Evolutionary conservation across 2,113 vertebrate genomes (phyloP).

Genomic region (Fukomys damarensis): DNA sequence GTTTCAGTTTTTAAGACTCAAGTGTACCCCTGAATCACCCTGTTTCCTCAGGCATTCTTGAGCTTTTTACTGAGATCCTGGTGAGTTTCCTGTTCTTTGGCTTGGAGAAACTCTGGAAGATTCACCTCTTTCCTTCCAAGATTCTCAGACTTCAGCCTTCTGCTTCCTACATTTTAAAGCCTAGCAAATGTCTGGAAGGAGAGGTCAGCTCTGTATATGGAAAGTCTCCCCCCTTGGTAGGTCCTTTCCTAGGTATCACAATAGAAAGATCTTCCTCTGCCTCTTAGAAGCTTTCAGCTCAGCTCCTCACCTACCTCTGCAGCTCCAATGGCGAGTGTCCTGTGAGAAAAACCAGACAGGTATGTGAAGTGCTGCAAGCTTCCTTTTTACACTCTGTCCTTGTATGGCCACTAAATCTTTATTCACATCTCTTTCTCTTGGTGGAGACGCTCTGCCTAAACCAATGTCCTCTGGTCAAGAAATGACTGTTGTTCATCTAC

Average conservation of each 20-base stretch:
- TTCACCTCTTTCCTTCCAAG: neutral
- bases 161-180: neutral
- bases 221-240: neutral
- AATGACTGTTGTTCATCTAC: neutral
- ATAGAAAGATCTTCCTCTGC: neutral
- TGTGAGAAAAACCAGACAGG: neutral
- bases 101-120: neutral
- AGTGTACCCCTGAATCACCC: neutral
- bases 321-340: neutral
- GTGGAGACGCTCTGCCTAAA: neutral
- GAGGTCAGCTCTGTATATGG: neutral
- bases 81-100: neutral
- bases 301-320: neutral
- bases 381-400: neutral
- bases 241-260: neutral
- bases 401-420: neutral
- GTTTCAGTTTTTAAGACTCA: neutral
- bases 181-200: neutral
- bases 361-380: neutral
- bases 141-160: neutral
- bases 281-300: neutral
- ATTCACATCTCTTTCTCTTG: neutral
- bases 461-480: neutral
- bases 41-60: neutral
- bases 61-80: neutral